Evolutionary conservation across 2,113 vertebrate species (phyloP).

Genomic region (Platysternon megacephalum): DNA sequence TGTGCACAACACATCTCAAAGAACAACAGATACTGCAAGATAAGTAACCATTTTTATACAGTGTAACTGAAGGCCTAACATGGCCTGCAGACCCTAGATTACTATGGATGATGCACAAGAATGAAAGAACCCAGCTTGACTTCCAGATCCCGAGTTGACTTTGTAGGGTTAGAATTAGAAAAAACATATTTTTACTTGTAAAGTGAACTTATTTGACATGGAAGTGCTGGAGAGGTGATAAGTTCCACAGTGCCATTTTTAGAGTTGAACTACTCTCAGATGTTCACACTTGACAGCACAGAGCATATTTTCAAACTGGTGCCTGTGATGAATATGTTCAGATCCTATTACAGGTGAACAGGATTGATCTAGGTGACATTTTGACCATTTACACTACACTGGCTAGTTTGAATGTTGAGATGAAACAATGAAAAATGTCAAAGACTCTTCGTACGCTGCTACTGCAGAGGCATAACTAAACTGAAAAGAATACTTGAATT

Average conservation of each 20-base stretch:
- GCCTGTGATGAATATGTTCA: slow-evolving; percentile 48
- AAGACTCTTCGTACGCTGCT: slow-evolving; percentile 24
- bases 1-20: background rate
- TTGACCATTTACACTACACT: slow-evolving; percentile 43
- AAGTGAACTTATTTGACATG: slow-evolving; percentile 51
- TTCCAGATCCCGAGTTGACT: slow-evolving; percentile 3
- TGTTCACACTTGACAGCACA: slow-evolving; percentile 38
- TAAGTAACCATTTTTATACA: background rate
- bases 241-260: slow-evolving; percentile 52
- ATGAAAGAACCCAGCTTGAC: background rate
- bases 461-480: background rate
- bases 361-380: slow-evolving; percentile 57
- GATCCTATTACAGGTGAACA: slow-evolving; percentile 56
- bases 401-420: slow-evolving; percentile 58
- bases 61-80: slow-evolving; percentile 7
- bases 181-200: background rate
- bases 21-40: background rate
- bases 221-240: slow-evolving; percentile 49
- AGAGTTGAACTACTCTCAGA: slow-evolving; percentile 36
- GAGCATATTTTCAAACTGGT: slow-evolving; percentile 44
- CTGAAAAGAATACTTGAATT: slow-evolving; percentile 9
- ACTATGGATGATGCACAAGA: background rate
- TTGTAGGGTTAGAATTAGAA: background rate
- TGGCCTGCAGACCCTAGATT: slow-evolving; percentile 10
- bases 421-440: slow-evolving; percentile 63